Base-by-base conservation (phyloP, 2,888 invertebrate species). In the Leptopilina myrica region DNA sequence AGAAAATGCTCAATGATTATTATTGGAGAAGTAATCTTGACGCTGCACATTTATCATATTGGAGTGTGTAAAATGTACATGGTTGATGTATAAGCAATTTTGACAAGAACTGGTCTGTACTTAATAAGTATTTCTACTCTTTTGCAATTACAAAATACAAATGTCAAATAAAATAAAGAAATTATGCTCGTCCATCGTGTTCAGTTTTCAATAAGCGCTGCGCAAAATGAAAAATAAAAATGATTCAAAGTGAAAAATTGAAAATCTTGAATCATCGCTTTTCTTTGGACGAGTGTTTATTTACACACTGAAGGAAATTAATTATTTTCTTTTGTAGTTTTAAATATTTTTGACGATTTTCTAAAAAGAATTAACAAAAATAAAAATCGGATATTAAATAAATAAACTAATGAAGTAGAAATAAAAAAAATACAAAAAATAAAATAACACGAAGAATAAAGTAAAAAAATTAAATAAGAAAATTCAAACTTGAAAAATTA, bases 141-240 rank as follows among this genome's bases (percentile, higher is more conserved):
- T 56, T 26, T 49, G 56, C 53, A 73, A 56, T 26, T 56, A 15
- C 56, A 56, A 56, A 73, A 43, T 8, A 56, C 33, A 33, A 33
- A 73, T 73, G 73, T 73, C 56, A 26, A 73, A 73, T 73, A 73
- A 73, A 73, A 73, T 73, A 56, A 73, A 56, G 73, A 56, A 33
- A 33, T 73, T 53, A 73, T 56, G 73, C 73, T 73, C 33, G 73
- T 73, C 56, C 33, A 14, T 53, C 33, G 56, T 9, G 56, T 56
- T 33, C 56, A 26, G 73, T 59, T 73, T 73, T 33, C 69, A 69
- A 53, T 20, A 53, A 49, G 49, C 26, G 46, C 49, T 62, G 20
- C 62, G 53, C 49, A 26, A 12, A 20, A 20, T 20, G 20, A 20
- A 26, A 26, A 56, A 49, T n/a, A 62, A 46, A 46, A 49, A 49